These are phyloP conservation scores for Drosophila obscura DNA, from an alignment of 1,140 invertebrate species.

Conservation along the genomic window DNA sequence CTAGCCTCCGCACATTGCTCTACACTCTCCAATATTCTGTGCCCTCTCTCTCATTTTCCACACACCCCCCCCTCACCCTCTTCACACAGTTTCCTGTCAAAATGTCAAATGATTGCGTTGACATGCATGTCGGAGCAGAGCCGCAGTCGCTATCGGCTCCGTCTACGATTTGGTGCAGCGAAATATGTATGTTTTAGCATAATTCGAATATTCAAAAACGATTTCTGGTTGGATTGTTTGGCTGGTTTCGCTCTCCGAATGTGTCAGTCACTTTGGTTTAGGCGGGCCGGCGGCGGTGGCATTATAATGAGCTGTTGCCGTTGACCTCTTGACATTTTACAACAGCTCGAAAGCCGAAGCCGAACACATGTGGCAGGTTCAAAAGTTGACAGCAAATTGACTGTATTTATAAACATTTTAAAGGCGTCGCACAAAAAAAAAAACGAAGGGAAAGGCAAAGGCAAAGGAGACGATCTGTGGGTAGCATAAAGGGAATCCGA, in stretches of 20 bases:
- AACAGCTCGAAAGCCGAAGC: slow-evolving; percentile 50
- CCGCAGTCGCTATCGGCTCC: slow-evolving; percentile 29
- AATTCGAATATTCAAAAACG: slow-evolving; percentile 44
- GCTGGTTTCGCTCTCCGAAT: slow-evolving; percentile 17
- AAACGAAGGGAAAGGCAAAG: not conserved
- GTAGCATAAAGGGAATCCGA: slow-evolving; percentile 22
- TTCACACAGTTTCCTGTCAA: slow-evolving; percentile 55
- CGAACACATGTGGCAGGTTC: slow-evolving; percentile 78
- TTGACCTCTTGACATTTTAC: slow-evolving; percentile 71
- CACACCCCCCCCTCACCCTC: not conserved
- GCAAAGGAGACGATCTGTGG: not conserved
- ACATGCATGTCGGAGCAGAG: slow-evolving; percentile 52
- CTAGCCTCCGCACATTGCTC: slow-evolving; percentile 32
- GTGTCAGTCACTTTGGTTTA: slow-evolving; percentile 54
- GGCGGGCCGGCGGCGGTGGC: slow-evolving; percentile 6
- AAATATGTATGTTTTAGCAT: slow-evolving; percentile 46
- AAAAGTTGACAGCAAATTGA: slow-evolving; percentile 81
- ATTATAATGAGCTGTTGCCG: slow-evolving; percentile 56
- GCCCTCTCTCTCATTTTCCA: not conserved
- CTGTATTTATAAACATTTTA: slow-evolving; percentile 81
- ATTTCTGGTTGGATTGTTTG: slow-evolving; percentile 6
- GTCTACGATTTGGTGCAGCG: slow-evolving; percentile 16
- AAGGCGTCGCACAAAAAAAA: slow-evolving; percentile 47
- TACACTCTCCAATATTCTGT: slow-evolving; percentile 4
- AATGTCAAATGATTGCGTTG: slow-evolving; percentile 81